These are phyloP conservation scores for Rallus crepitans DNA, from an alignment of 2,797 vertebrate species.

Conservation along the genomic window DNA sequence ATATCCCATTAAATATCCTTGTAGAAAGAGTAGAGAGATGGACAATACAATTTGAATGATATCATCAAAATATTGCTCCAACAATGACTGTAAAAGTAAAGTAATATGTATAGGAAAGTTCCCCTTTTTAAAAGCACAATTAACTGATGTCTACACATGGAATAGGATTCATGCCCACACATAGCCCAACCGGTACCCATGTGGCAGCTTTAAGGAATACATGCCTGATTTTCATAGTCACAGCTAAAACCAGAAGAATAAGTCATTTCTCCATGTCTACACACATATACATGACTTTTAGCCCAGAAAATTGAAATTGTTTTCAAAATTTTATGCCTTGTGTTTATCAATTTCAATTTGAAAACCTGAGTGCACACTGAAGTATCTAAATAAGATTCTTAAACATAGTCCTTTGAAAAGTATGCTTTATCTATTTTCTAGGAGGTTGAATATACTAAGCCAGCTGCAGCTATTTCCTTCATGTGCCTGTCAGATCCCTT, in stretches of 20 bases:
- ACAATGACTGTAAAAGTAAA: background rate
- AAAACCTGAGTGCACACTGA: background rate
- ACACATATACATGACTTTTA: background rate
- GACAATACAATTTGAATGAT: background rate
- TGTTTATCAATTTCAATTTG: background rate
- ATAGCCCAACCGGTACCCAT: rapidly evolving
- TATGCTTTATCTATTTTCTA: background rate
- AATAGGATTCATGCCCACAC: background rate
- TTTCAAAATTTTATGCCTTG: background rate
- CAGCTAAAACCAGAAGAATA: background rate
- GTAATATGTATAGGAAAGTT: background rate
- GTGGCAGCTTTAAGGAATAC: background rate
- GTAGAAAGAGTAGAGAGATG: background rate
- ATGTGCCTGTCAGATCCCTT: background rate
- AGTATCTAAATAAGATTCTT: background rate
- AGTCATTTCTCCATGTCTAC: background rate
- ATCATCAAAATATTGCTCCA: background rate
- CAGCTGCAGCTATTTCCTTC: background rate
- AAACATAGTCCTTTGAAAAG: background rate
- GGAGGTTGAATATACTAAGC: background rate
- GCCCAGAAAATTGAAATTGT: background rate
- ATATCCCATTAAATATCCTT: background rate
- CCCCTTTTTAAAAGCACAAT: background rate
- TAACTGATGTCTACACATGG: background rate
- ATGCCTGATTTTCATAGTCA: background rate